Conservation (phyloP, 2,888 invertebrate species). For the Mesorhabditis spiculigera region DNA sequence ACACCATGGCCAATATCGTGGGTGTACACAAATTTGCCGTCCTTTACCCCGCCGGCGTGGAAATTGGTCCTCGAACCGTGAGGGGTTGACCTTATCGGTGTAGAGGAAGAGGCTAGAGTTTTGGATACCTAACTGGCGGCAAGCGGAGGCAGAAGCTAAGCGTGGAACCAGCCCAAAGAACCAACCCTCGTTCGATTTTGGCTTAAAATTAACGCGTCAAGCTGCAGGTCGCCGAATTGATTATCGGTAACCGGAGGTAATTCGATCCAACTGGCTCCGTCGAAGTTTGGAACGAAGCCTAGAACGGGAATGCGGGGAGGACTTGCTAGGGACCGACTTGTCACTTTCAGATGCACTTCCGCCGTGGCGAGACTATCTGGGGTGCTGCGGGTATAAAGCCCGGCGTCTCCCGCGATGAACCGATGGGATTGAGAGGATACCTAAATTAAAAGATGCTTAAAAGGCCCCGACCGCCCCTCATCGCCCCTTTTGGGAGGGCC, state of each 20-base stretch:
- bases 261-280: conserved; percentile 39
- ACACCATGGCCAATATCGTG: conserved; percentile 43
- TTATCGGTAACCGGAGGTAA: conserved; percentile 41
- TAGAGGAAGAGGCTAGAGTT: conserved; percentile 30
- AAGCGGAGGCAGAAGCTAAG: no score
- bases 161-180: no score
- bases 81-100: conserved; percentile 15
- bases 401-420: conserved; percentile 2
- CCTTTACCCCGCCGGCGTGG: conserved; percentile 26
- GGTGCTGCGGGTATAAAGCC: not conserved
- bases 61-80: conserved; percentile 5
- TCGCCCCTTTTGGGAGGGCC: no score
- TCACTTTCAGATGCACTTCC: not conserved
- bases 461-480: no score
- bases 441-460: no score
- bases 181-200: conserved; percentile 31
- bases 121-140: no score
- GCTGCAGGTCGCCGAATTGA: conserved; percentile 33
- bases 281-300: conserved; percentile 47
- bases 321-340: not conserved
- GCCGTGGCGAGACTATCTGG: not conserved
- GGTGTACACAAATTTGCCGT: conserved; percentile 42
- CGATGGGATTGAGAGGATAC: not conserved
- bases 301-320: conserved; percentile 12
- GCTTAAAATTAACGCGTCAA: conserved; percentile 38